phyloP scores from a whole-genome alignment of 2,888 invertebrate genomes.

The Phalera bucephala region DNA sequence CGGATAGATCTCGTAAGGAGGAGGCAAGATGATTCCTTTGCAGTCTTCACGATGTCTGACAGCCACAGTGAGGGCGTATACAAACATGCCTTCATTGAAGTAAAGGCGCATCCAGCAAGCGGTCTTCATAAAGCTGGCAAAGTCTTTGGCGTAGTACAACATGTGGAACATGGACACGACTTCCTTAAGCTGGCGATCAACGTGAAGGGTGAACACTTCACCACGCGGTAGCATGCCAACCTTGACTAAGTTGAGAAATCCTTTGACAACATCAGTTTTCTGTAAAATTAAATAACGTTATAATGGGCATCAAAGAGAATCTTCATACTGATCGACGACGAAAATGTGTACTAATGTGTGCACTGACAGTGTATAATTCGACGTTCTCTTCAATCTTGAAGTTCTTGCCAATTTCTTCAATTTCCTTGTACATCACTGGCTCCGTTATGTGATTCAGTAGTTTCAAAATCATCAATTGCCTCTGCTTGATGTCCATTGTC shows the following conservation, averaged over 20 bases:
- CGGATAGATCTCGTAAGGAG: slow-evolving; percentile 84
- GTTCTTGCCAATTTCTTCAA: slow-evolving; percentile 63
- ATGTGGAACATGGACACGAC: slow-evolving; percentile 79
- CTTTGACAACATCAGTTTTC: slow-evolving; percentile 82
- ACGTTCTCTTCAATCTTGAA: slow-evolving; percentile 68
- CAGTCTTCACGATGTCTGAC: slow-evolving; percentile 78
- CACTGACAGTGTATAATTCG: slow-evolving; percentile 60
- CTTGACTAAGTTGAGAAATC: slow-evolving; percentile 78
- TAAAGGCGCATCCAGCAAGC: slow-evolving; percentile 79
- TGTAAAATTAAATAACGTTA: slow-evolving; percentile 40
- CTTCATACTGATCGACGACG: too few relatives aligned
- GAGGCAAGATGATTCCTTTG: slow-evolving; percentile 77
- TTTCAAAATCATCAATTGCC: slow-evolving; percentile 75
- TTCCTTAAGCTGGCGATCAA: slow-evolving; percentile 76
- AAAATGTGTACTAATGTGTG: too few relatives aligned
- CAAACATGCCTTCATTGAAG: slow-evolving; percentile 83
- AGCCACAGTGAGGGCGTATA: slow-evolving; percentile 79
- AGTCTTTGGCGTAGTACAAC: slow-evolving; percentile 80
- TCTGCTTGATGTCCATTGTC: slow-evolving; percentile 63
- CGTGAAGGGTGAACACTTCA: slow-evolving; percentile 75
- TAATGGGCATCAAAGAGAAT: too few relatives aligned
- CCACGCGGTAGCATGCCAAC: slow-evolving; percentile 82
- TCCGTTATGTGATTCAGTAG: slow-evolving; percentile 78
- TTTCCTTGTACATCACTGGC: slow-evolving; percentile 71
- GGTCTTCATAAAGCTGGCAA: slow-evolving; percentile 71